Percentiles rank a stretch among this genome's conserved stretches.
Conservation (phyloP, 2,888 invertebrate species). For the Mesorhabditis spiculigera region DNA sequence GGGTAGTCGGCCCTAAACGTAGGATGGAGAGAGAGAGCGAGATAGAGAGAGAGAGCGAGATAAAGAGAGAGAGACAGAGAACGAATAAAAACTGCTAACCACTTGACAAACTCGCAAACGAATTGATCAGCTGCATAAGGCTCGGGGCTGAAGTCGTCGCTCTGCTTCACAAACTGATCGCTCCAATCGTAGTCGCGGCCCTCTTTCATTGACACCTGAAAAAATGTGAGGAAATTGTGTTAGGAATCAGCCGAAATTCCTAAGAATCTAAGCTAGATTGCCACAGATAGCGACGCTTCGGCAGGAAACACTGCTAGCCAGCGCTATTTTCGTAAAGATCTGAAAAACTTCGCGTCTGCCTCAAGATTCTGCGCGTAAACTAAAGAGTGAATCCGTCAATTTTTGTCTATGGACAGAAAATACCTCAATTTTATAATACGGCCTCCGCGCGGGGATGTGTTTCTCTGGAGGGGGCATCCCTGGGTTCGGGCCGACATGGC, state of each 20-base stretch:
- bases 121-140: not conserved
- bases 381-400: too few species aligned
- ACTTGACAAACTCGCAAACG: not conserved
- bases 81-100: not conserved
- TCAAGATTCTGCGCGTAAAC: too few species aligned
- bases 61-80: not conserved
- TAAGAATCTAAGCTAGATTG: not conserved
- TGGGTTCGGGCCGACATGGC: conserved; percentile 37
- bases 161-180: not conserved
- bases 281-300: too few species aligned
- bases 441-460: conserved; percentile 29
- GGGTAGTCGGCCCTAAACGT: not conserved
- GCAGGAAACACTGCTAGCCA: too few species aligned
- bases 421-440: conserved; percentile 24
- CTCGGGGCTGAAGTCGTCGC: not conserved
- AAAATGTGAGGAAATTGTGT: too few species aligned
- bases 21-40: too few species aligned
- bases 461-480: conserved; percentile 36
- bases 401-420: too few species aligned
- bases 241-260: not conserved
- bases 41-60: not conserved
- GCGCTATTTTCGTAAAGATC: too few species aligned
- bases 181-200: conserved; percentile 15
- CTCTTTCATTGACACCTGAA: conserved; percentile 12
- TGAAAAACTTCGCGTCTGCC: too few species aligned